These are phyloP conservation scores for Strongylocentrotus purpuratus DNA, from an alignment of 35 echinoderm and acorn worm species.

Conservation along the genomic window DNA sequence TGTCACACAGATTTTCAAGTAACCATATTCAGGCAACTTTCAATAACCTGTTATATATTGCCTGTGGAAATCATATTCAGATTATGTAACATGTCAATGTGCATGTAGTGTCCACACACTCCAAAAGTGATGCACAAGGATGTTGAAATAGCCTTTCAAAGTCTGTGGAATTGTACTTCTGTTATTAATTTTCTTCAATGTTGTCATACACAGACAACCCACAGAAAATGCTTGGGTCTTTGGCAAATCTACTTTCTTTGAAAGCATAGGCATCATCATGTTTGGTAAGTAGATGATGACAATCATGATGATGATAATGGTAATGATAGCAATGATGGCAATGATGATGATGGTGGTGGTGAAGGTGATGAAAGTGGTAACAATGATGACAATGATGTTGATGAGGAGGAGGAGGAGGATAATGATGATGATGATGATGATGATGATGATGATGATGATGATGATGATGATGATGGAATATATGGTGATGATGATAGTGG, in stretches of 20 bases:
- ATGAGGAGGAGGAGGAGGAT: not conserved
- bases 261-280: constrained; percentile 85
- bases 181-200: too few relatives aligned
- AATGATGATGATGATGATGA: not conserved
- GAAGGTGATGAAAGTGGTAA: not conserved
- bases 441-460: not conserved
- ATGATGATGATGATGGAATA: not conserved
- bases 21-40: too few relatives aligned
- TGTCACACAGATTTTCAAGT: too few relatives aligned
- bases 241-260: constrained; percentile 69
- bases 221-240: constrained; percentile 73
- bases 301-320: not conserved
- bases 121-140: too few relatives aligned
- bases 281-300: constrained; percentile 80
- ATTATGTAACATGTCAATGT: too few relatives aligned
- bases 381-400: not conserved
- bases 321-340: not conserved
- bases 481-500: too few relatives aligned
- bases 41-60: too few relatives aligned
- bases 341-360: not conserved
- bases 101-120: too few relatives aligned
- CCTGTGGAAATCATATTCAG: too few relatives aligned
- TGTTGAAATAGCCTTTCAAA: too few relatives aligned
- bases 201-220: constrained; percentile 32
- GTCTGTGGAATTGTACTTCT: too few relatives aligned